These are phyloP conservation scores for Drosophila paranaensis DNA, from an alignment of 2,888 invertebrate genomes.

Conservation along the genomic window DNA sequence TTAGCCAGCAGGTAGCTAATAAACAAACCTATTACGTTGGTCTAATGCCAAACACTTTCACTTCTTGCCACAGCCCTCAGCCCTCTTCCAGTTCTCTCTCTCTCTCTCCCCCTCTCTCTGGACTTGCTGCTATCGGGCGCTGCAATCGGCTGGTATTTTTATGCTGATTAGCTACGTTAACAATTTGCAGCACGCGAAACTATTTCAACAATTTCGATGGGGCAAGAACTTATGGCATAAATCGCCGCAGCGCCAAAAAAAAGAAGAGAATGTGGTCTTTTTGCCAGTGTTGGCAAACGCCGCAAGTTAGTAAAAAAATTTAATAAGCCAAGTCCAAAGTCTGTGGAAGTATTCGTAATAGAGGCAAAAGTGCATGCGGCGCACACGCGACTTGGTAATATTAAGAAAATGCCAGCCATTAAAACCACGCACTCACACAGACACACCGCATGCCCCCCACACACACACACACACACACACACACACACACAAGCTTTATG, in stretches of 20 bases:
- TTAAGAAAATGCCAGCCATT: constrained; percentile 60
- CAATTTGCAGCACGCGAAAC: constrained; percentile 75
- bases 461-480: constrained; percentile 4
- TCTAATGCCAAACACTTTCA: constrained; percentile 60
- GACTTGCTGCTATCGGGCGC: constrained; percentile 12
- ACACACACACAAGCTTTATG: constrained; percentile 8
- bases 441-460: background rate
- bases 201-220: constrained; percentile 60
- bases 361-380: constrained; percentile 56
- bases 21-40: constrained; percentile 51
- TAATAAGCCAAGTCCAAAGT: constrained; percentile 58
- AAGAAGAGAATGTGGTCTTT: constrained; percentile 4
- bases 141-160: constrained; percentile 61
- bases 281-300: constrained; percentile 45
- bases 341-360: constrained; percentile 48
- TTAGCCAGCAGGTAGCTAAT: constrained; percentile 10
- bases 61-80: constrained; percentile 15
- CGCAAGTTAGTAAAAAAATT: constrained; percentile 41
- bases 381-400: constrained; percentile 67
- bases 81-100: background rate
- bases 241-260: constrained; percentile 37
- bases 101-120: background rate
- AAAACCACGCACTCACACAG: constrained; percentile 30
- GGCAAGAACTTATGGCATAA: constrained; percentile 60
- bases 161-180: constrained; percentile 74